A percentile compares a stretch with the other conserved stretches of the same genome.
Conservation (phyloP, 2,888 invertebrate species). For the Drosophila multiciliata region DNA sequence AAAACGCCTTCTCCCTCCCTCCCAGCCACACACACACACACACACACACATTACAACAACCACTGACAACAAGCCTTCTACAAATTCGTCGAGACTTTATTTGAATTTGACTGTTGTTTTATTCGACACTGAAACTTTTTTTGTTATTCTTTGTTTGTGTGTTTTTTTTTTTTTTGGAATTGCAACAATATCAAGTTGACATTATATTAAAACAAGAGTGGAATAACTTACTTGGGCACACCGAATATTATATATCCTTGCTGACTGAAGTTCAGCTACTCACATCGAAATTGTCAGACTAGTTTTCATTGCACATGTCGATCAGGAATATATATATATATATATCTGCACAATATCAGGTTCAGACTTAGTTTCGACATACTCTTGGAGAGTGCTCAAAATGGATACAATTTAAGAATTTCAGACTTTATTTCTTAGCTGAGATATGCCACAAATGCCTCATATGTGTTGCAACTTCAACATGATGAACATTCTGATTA, state of each 20-base stretch:
- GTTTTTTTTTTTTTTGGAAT: background rate
- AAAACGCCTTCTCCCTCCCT: constrained; percentile 3
- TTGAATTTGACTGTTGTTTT: constrained; percentile 58
- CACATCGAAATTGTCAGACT: background rate
- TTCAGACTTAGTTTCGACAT: background rate
- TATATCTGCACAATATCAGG: background rate
- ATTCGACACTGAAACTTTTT: constrained; percentile 26
- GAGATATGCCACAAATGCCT: background rate
- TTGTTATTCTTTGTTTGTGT: background rate
- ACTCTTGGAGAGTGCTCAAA: background rate
- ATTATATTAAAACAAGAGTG: constrained; percentile 20
- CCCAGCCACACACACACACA: no score
- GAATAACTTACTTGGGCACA: no score
- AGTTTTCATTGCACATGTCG: background rate
- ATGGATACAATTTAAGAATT: background rate
- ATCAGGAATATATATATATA: background rate
- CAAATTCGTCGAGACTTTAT: constrained; percentile 26
- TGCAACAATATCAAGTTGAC: constrained; percentile 9
- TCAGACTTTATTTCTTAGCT: background rate
- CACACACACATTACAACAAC: background rate
- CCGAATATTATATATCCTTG: background rate
- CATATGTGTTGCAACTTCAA: background rate
- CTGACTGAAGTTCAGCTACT: background rate
- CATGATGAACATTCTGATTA: background rate
- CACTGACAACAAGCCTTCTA: background rate